Evolutionary conservation across 35 echinoderm and acorn worm species (phyloP), one percentile per base, ranked within the genome.

Genomic region (Apostichopus japonicus): DNA sequence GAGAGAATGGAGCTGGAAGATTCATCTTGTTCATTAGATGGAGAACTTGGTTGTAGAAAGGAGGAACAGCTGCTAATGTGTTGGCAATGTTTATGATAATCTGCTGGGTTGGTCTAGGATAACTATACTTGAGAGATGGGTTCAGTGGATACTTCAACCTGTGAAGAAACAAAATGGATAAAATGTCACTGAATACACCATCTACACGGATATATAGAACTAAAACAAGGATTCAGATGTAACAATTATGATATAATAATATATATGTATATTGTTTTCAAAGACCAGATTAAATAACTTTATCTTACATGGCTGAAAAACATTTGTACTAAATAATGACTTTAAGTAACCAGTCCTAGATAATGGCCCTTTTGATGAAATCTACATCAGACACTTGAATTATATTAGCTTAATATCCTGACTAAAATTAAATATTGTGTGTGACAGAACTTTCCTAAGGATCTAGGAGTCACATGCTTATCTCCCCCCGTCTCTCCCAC

Each of bases 21-120:
- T 93, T 98, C 97, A 98, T 96, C 93, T 98, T 98, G 63, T 98
- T 98, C 97, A 98, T 98, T 2, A 98, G 93, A 78, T 98, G 97
- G 6, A 98, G 73, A 8, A 95, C 94, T 65, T 98, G 97, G 5
- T 86, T 95, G 87, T 98, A 98, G 55, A 98, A 98, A 61, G 90
- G 92, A 8, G 97, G 97, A 52, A 94, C 93, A 4, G 94, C 92
- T 53, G 91, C 94, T 24, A 98, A 58, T 21, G 93, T 79, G 89
- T 98, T 95, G 80, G 95, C 79, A n/a, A 98, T 98, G 80, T 98
- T 98, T 55, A 90, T 96, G 21, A 98, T 87, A 21, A 96, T 84
- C 55, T 91, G 80, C 24, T 94, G 89, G 6, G 94, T 91, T 44
- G 97, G 97, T 83, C 90, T 84, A 10, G 97, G 97, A 56, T 98